Conservation (phyloP, 64 coral and sea anemone genomes). For the Stichodactyla mertensii region DNA sequence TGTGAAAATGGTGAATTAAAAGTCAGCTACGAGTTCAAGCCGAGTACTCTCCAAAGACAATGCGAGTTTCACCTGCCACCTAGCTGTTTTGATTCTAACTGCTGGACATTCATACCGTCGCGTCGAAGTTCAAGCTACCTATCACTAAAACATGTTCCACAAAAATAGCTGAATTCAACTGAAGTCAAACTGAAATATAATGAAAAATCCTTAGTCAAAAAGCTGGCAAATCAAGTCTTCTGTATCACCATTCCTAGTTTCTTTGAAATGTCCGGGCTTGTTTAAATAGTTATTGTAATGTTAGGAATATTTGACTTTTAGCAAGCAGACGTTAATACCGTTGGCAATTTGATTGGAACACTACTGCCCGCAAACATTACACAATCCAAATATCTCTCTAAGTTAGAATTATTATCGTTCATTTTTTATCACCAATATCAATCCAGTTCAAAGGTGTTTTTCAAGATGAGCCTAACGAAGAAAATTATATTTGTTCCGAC, state of each 20-base stretch:
- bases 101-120: no score
- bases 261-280: no score
- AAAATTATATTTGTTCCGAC: conserved; percentile 1
- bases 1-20: no score
- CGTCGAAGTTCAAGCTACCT: no score
- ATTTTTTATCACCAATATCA: background rate
- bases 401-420: background rate
- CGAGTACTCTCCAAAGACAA: background rate
- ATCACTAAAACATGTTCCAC: no score
- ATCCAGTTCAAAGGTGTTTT: background rate
- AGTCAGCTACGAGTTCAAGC: background rate
- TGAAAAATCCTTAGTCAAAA: no score
- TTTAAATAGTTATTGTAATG: no score
- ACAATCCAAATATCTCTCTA: background rate
- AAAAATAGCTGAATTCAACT: no score
- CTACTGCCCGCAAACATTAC: background rate
- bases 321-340: background rate
- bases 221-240: no score
- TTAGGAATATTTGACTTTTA: no score
- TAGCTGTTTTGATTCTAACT: background rate
- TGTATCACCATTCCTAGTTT: no score
- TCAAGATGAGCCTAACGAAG: background rate
- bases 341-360: background rate
- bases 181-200: no score
- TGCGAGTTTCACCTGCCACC: background rate